Evolutionary conservation across 2,797 vertebrate species (phyloP), one percentile per base, ranked within the genome.

Genomic region (Falco concolor): DNA sequence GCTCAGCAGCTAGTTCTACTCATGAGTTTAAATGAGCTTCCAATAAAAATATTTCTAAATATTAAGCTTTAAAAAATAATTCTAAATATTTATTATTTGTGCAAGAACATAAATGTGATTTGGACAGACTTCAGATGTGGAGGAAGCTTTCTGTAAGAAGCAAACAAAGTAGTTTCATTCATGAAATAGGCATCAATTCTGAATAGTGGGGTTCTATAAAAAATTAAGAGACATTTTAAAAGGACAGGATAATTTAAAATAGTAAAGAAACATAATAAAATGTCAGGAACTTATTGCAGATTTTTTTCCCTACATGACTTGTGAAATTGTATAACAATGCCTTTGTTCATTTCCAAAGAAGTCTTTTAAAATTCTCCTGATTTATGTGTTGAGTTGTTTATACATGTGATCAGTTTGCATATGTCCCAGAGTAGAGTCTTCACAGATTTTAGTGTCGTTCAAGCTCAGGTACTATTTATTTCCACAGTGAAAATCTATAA

Each of bases 21-120:
- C 7, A 13, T n/a, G 5, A 40, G 38, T 80, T 85, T 78, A 91
- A 93, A 54, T 85, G 12, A 80, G 10, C 34, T 85, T 89, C 27
- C 52, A 70, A 57, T 59, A 75, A 84, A 90, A 87, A n/a, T 82
- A 61, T 82, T 90, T 87, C 30, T 57, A 36, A 89, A 40, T 19
- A 61, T 64, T 70, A 83, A 91, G 83, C 15, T 70, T 91, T 53
- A 5, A 74, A 90, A 95, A 89, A 56, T 53, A 57, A 57, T 77
- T 92, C 52, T 72, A 65, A 89, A 91, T 95, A 92, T 94, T 91
- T 89, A 89, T 90, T n/a, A 36, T 75, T 64, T 84, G 8, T 68
- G 19, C 76, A 69, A 53, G 45, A 92, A n/a, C 57, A 38, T 89
- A 64, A 90, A 54, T 87, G 52, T 36, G 78, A 13, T 81, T 87